phyloP scores from a whole-genome alignment of 2,797 vertebrate species.

The Muscicapa striata region DNA sequence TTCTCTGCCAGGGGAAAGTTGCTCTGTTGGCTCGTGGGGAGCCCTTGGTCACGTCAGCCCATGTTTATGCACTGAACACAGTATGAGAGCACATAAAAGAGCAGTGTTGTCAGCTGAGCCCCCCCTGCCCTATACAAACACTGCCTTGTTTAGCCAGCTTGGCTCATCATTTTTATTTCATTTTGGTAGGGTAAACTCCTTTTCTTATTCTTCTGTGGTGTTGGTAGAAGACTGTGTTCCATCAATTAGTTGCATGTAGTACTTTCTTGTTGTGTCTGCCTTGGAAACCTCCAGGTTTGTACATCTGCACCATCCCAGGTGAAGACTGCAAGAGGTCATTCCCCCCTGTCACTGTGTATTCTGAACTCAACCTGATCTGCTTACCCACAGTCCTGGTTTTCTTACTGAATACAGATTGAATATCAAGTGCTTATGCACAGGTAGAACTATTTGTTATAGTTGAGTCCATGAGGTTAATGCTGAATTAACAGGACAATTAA shows the following conservation, averaged over 20 bases:
- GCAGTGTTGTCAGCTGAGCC: conserved; percentile 21
- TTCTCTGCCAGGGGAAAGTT: neutral
- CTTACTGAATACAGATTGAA: neutral
- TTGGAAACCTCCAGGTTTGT: neutral
- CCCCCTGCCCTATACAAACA: neutral
- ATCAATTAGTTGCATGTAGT: neutral
- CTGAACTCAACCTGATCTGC: neutral
- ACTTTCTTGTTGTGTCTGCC: fast-evolving
- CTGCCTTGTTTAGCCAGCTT: conserved; percentile 27
- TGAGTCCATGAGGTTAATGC: neutral
- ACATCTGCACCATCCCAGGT: neutral
- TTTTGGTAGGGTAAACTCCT: neutral
- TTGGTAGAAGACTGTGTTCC: neutral
- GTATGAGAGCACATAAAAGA: neutral
- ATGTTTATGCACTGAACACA: neutral
- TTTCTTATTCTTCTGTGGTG: neutral
- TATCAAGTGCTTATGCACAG: neutral
- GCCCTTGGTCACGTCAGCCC: neutral
- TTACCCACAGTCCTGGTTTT: neutral
- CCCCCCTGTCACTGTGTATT: fast-evolving
- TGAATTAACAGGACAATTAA: neutral
- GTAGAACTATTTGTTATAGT: neutral
- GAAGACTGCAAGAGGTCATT: fast-evolving
- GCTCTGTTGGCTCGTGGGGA: fast-evolving
- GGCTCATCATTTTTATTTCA: conserved; percentile 35